Evolutionary conservation across 2,797 vertebrate species (phyloP).

Genomic region (Onychomys arenicola): DNA sequence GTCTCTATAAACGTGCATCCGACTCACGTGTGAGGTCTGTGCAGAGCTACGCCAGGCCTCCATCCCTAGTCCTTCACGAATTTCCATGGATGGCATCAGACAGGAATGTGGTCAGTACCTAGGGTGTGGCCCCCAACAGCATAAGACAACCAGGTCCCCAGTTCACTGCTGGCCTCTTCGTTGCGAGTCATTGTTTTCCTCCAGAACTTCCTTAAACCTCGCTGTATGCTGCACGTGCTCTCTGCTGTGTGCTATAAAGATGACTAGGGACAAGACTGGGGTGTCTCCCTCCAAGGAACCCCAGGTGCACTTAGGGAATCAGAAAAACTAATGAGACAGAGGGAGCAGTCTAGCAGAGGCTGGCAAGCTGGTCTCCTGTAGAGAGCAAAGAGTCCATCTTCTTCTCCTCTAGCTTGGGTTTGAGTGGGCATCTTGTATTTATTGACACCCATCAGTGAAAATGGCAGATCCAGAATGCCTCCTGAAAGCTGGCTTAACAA

Average conservation of each 20-base stretch:
- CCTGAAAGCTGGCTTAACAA: not conserved
- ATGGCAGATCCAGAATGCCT: not conserved
- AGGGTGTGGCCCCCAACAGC: not conserved
- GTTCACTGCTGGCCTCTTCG: not conserved
- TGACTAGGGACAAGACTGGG: not conserved
- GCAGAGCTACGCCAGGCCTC: constrained; percentile 1
- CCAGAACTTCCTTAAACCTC: not conserved
- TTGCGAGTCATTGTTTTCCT: not conserved
- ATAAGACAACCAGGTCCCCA: not conserved
- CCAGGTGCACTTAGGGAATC: not conserved
- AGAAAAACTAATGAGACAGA: not conserved
- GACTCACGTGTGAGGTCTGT: not conserved
- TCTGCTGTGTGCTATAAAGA: not conserved
- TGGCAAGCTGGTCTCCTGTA: accelerated
- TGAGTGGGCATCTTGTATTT: not conserved
- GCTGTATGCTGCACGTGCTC: not conserved
- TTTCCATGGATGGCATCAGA: not conserved
- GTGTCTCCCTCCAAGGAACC: not conserved
- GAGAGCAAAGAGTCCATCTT: not conserved
- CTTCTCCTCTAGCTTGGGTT: not conserved
- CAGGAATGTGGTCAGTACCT: not conserved
- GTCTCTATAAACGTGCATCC: constrained; percentile 69
- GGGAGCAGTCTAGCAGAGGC: accelerated
- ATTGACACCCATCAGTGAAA: not conserved
- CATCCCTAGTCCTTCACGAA: not conserved